Percentiles rank a stretch among this genome's conserved stretches.
These are phyloP conservation scores for Terebella lapidaria DNA, from an alignment of 2,888 invertebrate genomes.

Conservation along the genomic window DNA sequence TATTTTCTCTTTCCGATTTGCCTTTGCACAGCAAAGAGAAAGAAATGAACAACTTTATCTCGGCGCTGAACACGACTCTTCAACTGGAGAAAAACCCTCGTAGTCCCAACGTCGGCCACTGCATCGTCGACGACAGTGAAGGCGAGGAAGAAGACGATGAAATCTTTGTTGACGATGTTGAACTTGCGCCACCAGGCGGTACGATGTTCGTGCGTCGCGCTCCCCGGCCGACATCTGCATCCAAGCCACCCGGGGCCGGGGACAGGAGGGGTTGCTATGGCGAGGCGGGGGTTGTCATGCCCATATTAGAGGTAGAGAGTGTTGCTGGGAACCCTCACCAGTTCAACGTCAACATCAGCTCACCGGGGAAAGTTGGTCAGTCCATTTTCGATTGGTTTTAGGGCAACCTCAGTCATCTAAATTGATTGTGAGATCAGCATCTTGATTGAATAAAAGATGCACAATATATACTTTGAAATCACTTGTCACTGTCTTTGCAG, in stretches of 20 bases:
- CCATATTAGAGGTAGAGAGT: not conserved
- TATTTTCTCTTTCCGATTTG: too few species aligned
- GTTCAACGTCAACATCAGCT: not conserved
- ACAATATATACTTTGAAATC: too few species aligned
- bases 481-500: too few species aligned
- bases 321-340: not conserved
- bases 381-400: too few species aligned
- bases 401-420: too few species aligned
- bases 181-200: not conserved
- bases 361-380: not conserved
- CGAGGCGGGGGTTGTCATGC: too few species aligned
- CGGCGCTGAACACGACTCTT: constrained; percentile 45
- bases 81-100: constrained; percentile 32
- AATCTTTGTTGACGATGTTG: not conserved
- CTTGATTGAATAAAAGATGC: too few species aligned
- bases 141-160: not conserved
- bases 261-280: too few species aligned
- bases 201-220: not conserved
- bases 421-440: too few species aligned
- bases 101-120: too few species aligned
- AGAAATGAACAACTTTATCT: constrained; percentile 49
- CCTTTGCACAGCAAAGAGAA: constrained; percentile 36
- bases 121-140: too few species aligned
- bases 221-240: not conserved
- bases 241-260: not conserved